Evolutionary conservation across 2,888 invertebrate genomes (phyloP).

Genomic region (Meganola albula): DNA sequence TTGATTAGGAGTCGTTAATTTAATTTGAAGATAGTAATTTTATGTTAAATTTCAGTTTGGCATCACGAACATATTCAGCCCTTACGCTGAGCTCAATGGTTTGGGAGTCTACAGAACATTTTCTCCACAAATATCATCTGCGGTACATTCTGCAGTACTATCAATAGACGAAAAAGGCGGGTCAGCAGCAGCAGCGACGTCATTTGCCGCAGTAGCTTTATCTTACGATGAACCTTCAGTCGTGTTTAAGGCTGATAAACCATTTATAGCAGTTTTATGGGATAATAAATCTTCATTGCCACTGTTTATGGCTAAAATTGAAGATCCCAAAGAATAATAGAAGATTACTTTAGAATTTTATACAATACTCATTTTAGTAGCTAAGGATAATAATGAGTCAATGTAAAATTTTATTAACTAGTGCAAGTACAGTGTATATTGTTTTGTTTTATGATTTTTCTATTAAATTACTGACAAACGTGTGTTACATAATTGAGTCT

Average conservation of each 20-base stretch:
- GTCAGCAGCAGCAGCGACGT: conserved; percentile 64
- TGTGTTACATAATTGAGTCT: no score
- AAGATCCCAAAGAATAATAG: conserved; percentile 49
- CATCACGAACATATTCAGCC: conserved; percentile 55
- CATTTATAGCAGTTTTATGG: conserved; percentile 71
- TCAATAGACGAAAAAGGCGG: conserved; percentile 74
- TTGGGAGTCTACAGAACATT: conserved; percentile 40
- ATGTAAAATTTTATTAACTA: no score
- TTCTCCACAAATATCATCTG: conserved; percentile 57
- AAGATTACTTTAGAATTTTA: conserved; percentile 7
- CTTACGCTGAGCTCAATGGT: conserved; percentile 47
- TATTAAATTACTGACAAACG: no score
- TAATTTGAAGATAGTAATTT: no score
- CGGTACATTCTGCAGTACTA: conserved; percentile 69
- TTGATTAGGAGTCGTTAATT: no score
- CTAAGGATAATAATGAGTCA: no score
- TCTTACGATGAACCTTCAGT: conserved; percentile 56
- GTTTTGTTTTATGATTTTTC: no score
- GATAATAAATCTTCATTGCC: conserved; percentile 62
- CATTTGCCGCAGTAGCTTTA: conserved; percentile 64
- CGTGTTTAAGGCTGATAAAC: conserved; percentile 58
- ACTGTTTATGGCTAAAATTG: conserved; percentile 69
- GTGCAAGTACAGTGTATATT: no score
- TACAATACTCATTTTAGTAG: no score
- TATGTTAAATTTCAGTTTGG: conserved; percentile 62